Evolutionary conservation across 2,888 invertebrate species (phyloP).

Genomic region (Scaptomyza parva): DNA sequence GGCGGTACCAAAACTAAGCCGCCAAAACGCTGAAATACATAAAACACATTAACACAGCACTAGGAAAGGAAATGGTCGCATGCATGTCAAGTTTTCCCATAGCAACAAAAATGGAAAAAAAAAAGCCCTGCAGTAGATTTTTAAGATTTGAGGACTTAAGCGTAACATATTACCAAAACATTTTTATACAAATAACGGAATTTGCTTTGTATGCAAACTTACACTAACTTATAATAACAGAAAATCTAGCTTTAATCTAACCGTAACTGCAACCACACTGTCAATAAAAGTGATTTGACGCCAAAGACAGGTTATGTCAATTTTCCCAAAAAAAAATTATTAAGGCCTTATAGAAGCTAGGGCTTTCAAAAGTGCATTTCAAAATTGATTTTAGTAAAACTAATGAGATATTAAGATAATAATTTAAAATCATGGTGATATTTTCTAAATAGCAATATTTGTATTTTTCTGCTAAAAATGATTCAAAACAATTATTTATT

Average conservation of each 20-base stretch:
- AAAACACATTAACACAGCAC: constrained; percentile 81
- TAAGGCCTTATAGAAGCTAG: too few species aligned
- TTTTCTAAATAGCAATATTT: too few species aligned
- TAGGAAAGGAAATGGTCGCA: constrained; percentile 74
- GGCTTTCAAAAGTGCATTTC: too few species aligned
- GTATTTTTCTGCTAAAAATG: neutral
- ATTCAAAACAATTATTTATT: neutral
- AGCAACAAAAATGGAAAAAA: constrained; percentile 27
- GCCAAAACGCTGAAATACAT: constrained; percentile 76
- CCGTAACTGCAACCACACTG: constrained; percentile 4
- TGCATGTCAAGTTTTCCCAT: constrained; percentile 66
- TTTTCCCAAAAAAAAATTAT: neutral
- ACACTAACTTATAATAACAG: constrained; percentile 16
- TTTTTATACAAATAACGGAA: constrained; percentile 61
- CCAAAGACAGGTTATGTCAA: neutral
- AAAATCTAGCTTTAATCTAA: constrained; percentile 35
- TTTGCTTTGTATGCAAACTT: constrained; percentile 33
- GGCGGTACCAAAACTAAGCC: constrained; percentile 76
- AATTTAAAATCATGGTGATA: too few species aligned
- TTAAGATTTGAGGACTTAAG: constrained; percentile 47
- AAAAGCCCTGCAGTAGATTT: constrained; percentile 60
- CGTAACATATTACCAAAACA: constrained; percentile 60
- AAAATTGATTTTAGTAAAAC: too few species aligned
- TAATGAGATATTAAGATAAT: too few species aligned
- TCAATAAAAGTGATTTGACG: neutral